These are phyloP conservation scores for Polydrusus pterygomalis DNA, from an alignment of 2,888 invertebrate genomes.

Conservation along the genomic window DNA sequence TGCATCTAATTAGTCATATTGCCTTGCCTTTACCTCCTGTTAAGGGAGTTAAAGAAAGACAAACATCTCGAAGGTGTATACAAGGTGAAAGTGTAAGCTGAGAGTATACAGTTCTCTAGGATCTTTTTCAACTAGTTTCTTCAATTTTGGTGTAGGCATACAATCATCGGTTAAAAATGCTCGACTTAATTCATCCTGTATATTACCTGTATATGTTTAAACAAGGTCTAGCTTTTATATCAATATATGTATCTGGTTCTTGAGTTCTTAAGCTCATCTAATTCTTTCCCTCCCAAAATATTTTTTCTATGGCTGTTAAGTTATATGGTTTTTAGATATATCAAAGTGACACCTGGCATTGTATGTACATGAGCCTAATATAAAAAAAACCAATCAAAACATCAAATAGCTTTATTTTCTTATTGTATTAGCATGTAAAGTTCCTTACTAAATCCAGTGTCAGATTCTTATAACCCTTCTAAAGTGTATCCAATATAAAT, in stretches of 20 bases:
- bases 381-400: slow-evolving; percentile 21
- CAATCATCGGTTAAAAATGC: too few species aligned
- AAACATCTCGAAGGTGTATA: too few species aligned
- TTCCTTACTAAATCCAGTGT: slow-evolving; percentile 44
- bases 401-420: slow-evolving; percentile 46
- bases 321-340: slow-evolving; percentile 33
- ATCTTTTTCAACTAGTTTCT: too few species aligned
- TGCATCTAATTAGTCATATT: too few species aligned
- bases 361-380: neutral
- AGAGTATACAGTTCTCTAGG: neutral
- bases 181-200: neutral
- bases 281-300: slow-evolving; percentile 20
- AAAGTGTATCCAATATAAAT: slow-evolving; percentile 26
- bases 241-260: slow-evolving; percentile 2
- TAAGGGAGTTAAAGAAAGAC: too few species aligned
- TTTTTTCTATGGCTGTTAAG: slow-evolving; percentile 42
- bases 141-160: too few species aligned
- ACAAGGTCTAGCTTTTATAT: neutral
- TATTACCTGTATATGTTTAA: neutral
- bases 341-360: slow-evolving; percentile 32
- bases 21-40: too few species aligned
- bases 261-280: neutral
- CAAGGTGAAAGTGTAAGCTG: too few species aligned
- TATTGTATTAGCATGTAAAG: slow-evolving; percentile 44
- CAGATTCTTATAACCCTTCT: slow-evolving; percentile 35